Evolutionary conservation across 2,797 vertebrate species (phyloP), one percentile per base, ranked within the genome.

Genomic region (Notolabrus celidotus): DNA sequence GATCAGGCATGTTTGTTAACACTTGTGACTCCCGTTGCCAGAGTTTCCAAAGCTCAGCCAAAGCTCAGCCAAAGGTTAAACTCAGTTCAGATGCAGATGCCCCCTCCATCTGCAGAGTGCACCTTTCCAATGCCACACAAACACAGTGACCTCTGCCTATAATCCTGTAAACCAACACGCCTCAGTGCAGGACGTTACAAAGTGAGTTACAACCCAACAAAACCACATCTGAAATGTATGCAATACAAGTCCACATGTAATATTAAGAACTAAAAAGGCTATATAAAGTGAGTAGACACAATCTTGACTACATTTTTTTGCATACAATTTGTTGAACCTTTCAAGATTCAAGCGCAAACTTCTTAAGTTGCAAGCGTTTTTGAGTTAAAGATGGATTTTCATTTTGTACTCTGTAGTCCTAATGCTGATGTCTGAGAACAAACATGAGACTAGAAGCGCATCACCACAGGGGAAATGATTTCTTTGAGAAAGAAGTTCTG

Each of bases 391-490:
- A 8, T 27, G 50, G 15, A 29, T 58, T 38, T 10, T 3, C 5
- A 43, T 53, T 29, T 5, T 11, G 10, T 36, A 7, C 56, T 20
- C 50, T 22, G 33, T 4, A 4, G 12, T 50, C 2, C 1, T 25
- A 10, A 39, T 25, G 54, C 27, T 19, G 33, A 55, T 42, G 55
- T 43, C 12, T 42, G 64, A 43, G 11, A 51, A 34, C n/a, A 54
- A 16, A 31, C 31, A 17, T 0, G 47, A 43, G 6, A 36, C 1
- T 23, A 39, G n/a, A 33, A 31, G 46, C 36, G 33, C 33, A 3
- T 27, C 50, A 19, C 11, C 25, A 1, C 19, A 14, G 19, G 43
- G 5, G 29, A 12, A 42, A 47, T 34, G n/a, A 22, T 14, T 49
- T 10, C 46, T 67, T 52, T 62, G 16, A 58, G 51, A 41, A 23